Percentiles rank a stretch among this genome's conserved stretches.
phyloP scores from a whole-genome alignment of 35 echinoderm and acorn worm genomes.

The Apostichopus parvimensis region DNA sequence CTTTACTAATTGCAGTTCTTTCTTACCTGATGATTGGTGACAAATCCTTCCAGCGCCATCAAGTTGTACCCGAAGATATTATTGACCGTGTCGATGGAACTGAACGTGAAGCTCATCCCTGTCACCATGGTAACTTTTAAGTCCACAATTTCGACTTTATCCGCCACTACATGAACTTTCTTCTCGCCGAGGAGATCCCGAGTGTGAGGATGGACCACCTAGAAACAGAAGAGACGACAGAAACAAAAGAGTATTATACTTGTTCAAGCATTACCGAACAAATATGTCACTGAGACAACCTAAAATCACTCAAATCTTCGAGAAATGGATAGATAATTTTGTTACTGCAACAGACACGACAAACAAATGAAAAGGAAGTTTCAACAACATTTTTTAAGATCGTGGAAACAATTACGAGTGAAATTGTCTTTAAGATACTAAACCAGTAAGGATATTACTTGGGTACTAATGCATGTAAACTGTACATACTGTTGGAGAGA shows the following conservation, averaged over 20 bases:
- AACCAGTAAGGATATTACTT: too few relatives aligned
- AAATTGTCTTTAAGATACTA: too few relatives aligned
- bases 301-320: too few relatives aligned
- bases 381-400: too few relatives aligned
- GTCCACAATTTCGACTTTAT: conserved; percentile 63
- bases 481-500: too few relatives aligned
- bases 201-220: conserved; percentile 55
- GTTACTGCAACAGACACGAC: background rate
- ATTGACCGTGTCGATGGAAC: background rate
- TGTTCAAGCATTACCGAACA: too few relatives aligned
- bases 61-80: conserved; percentile 44
- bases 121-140: conserved; percentile 67
- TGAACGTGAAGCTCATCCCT: conserved; percentile 41
- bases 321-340: too few relatives aligned
- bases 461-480: too few relatives aligned
- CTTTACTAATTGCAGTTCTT: background rate
- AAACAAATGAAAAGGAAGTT: too few relatives aligned
- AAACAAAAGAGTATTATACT: too few relatives aligned
- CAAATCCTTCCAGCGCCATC: conserved; percentile 34
- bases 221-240: background rate
- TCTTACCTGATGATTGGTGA: conserved; percentile 61
- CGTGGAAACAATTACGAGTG: too few relatives aligned
- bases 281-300: too few relatives aligned
- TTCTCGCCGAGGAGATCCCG: conserved; percentile 42
- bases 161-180: conserved; percentile 30